phyloP scores from a whole-genome alignment of 2,797 vertebrate species.

The Kryptopterus vitreolus region DNA sequence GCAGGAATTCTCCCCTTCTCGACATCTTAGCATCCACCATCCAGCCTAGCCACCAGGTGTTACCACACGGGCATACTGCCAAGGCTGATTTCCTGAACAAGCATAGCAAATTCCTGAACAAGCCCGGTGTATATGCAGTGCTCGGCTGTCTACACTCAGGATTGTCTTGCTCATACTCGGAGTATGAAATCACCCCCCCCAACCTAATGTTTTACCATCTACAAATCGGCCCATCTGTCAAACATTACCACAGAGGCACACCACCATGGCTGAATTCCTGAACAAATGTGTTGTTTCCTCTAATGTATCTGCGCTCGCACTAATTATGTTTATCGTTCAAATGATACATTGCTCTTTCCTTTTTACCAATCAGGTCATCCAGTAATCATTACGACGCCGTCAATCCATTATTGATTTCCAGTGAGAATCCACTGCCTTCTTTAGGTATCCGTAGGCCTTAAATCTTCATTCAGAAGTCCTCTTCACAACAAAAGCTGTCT shows the following conservation, averaged over 20 bases:
- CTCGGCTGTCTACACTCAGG: not conserved
- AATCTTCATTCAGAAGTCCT: not conserved
- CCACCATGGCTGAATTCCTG: not conserved
- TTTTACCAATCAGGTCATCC: not conserved
- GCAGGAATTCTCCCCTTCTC: not conserved
- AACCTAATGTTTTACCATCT: not conserved
- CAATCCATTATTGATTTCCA: not conserved
- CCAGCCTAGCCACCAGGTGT: not conserved
- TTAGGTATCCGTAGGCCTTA: too few relatives aligned
- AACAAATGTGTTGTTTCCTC: not conserved
- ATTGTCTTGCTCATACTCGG: not conserved
- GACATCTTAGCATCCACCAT: conserved; percentile 8
- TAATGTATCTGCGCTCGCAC: too few relatives aligned
- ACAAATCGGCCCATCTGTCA: not conserved
- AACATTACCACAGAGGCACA: not conserved
- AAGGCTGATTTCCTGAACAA: conserved; percentile 13
- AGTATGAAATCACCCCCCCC: not conserved
- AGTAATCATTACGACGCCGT: not conserved
- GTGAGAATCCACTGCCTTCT: not conserved
- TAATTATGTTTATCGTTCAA: not conserved
- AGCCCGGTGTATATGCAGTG: not conserved
- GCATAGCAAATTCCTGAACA: not conserved
- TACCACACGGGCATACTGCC: not conserved
- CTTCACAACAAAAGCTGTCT: not conserved
- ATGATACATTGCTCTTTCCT: not conserved